A percentile compares a stretch with the other conserved stretches of the same genome.
Evolutionary conservation across 2,113 vertebrate genomes (phyloP).

Genomic region (Peucedramus taeniatus): DNA sequence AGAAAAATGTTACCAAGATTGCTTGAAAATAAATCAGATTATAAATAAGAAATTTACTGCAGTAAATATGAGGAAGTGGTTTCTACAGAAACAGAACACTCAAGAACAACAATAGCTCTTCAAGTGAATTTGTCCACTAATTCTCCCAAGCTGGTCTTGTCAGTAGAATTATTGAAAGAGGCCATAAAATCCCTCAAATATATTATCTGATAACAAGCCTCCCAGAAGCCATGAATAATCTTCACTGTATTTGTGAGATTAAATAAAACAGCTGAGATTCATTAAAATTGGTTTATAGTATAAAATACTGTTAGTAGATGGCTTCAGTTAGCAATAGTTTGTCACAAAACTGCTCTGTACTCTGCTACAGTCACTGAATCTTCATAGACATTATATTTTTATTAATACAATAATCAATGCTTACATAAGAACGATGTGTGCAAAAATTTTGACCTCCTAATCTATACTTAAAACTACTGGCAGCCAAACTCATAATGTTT

Average conservation of each 20-base stretch:
- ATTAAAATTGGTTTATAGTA: not conserved
- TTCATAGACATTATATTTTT: not conserved
- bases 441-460: not conserved
- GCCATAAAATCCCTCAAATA: constrained; percentile 15
- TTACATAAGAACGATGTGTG: not conserved
- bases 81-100: not conserved
- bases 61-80: not conserved
- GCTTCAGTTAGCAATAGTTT: not conserved
- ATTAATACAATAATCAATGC: not conserved
- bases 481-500: not conserved
- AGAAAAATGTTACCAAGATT: not conserved
- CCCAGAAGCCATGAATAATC: not conserved
- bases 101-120: not conserved
- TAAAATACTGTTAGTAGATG: not conserved
- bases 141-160: not conserved
- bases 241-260: constrained; percentile 12
- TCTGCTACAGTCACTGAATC: not conserved
- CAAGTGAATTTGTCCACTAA: not conserved
- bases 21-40: constrained; percentile 19
- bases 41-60: not conserved
- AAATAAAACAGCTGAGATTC: constrained; percentile 5
- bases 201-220: constrained; percentile 19
- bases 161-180: constrained; percentile 37
- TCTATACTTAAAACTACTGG: not conserved
- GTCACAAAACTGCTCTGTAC: not conserved